Evolutionary conservation across 1,140 invertebrate genomes (phyloP).

Genomic region (Caenorhabditis latens): DNA sequence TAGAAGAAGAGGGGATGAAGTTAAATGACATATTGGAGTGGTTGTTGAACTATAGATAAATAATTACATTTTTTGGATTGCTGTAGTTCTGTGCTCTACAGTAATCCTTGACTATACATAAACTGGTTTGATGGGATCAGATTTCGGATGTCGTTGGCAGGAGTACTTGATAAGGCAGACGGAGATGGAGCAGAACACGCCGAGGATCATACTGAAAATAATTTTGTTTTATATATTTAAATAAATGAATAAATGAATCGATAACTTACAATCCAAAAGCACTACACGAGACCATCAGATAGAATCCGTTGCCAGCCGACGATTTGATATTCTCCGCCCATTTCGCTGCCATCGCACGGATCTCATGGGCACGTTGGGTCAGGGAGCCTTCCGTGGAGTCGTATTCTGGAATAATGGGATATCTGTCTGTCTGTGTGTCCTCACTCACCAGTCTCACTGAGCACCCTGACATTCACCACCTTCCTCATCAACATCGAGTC

Average conservation of each 20-base stretch:
- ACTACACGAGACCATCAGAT: conserved; percentile 18
- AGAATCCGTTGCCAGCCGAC: background rate
- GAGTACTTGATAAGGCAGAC: background rate
- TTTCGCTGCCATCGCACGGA: conserved; percentile 15
- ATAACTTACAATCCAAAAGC: conserved; percentile 23
- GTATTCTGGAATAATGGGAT: background rate
- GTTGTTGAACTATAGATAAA: no score
- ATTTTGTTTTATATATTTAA: no score
- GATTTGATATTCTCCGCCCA: conserved; percentile 37
- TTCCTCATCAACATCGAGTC: conserved; percentile 36
- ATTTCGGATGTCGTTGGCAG: background rate
- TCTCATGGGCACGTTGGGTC: background rate
- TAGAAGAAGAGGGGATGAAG: no score
- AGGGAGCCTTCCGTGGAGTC: background rate
- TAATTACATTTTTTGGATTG: no score
- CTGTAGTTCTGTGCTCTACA: no score
- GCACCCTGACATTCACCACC: background rate
- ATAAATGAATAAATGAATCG: no score
- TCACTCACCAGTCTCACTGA: conserved; percentile 3
- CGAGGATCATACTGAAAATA: conserved; percentile 9
- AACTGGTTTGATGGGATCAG: background rate
- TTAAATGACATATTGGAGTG: no score
- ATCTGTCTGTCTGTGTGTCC: background rate
- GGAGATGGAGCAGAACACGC: conserved; percentile 15
- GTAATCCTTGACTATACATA: background rate